Base-by-base conservation (phyloP, 2,797 vertebrate species). In the Alfaro cultratus region DNA sequence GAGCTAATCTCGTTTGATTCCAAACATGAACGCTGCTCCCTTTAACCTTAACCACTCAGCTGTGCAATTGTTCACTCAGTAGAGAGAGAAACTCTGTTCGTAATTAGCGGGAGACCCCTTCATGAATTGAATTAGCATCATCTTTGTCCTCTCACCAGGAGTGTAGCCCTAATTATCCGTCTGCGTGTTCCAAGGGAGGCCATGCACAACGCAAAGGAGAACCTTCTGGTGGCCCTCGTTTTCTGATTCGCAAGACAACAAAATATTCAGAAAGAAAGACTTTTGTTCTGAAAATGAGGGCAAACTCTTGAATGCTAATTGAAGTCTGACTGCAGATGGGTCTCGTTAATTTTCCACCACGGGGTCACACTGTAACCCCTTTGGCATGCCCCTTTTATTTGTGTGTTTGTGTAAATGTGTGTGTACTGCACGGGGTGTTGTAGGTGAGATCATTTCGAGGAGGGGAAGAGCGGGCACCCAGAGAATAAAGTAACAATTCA, bases 111-210 rank as follows among this genome's bases (percentile, higher is more conserved):
- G 92, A 92, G 91, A 92, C 87, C 92, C 85, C 86, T 92, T 92
- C 92, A 89, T 94, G 92, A 94, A 93, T 92, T 84, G 90, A 94
- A 94, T 94, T 94, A 94, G 91, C 92, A 93, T 94, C 85, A 90
- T 93, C 93, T 93, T 93, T 94, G 93, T 94, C 92, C 89, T 86
- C 89, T 91, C 90, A 91, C 86, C 86, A 80, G 85, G 90, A 91
- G 88, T 82, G 91, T 77, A 89, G 86, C 77, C 84, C 93, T 93
- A 94, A 94, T 95, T 93, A 94, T 88, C 93, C 87, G 77, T 90
- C 89, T 91, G 90, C 86, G 79, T 90, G 87, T 92, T 87, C 85
- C 78, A 81, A 77, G 72, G 80, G 90, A 90, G 88, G 83, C 86
- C 77, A 41, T 77, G 39, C 80, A 83, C 87, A 77, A 80, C 89